Evolutionary conservation across 2,113 vertebrate species (phyloP).

Genomic region (Cygnus buccinator): DNA sequence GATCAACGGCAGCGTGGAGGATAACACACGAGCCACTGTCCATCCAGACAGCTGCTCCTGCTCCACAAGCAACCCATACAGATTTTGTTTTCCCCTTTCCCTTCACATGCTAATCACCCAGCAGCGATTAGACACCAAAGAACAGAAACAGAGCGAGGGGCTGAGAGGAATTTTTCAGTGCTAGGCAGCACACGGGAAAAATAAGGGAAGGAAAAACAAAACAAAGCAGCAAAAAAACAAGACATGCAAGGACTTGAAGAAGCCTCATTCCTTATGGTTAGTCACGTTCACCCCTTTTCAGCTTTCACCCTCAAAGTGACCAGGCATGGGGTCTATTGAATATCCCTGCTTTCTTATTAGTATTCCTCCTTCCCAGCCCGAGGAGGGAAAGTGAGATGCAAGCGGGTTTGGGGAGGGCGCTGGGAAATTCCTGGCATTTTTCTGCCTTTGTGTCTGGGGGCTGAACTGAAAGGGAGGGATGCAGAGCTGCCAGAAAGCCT

Average conservation of each 20-base stretch:
- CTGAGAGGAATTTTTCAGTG: neutral
- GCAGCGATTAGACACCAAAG: neutral
- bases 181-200: neutral
- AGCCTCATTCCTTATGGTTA: slow-evolving; percentile 24
- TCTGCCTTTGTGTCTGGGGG: slow-evolving; percentile 77
- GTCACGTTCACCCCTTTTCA: slow-evolving; percentile 18
- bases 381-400: slow-evolving; percentile 30
- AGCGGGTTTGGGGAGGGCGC: slow-evolving; percentile 45
- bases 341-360: neutral
- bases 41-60: slow-evolving; percentile 16
- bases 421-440: slow-evolving; percentile 82
- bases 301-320: neutral
- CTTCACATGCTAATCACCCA: slow-evolving; percentile 40
- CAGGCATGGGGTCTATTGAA: neutral
- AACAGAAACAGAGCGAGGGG: neutral
- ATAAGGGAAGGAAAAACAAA: neutral
- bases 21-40: neutral
- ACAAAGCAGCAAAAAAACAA: neutral
- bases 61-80: slow-evolving; percentile 25
- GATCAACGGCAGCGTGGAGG: neutral
- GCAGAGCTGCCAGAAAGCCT: slow-evolving; percentile 47
- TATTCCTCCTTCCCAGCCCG: slow-evolving; percentile 8
- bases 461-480: slow-evolving; percentile 67
- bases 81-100: slow-evolving; percentile 45
- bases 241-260: neutral